A percentile compares a stretch with the other conserved stretches of the same genome.
Conservation (phyloP, 1,140 invertebrate genomes). For the Penaeus chinensis region DNA sequence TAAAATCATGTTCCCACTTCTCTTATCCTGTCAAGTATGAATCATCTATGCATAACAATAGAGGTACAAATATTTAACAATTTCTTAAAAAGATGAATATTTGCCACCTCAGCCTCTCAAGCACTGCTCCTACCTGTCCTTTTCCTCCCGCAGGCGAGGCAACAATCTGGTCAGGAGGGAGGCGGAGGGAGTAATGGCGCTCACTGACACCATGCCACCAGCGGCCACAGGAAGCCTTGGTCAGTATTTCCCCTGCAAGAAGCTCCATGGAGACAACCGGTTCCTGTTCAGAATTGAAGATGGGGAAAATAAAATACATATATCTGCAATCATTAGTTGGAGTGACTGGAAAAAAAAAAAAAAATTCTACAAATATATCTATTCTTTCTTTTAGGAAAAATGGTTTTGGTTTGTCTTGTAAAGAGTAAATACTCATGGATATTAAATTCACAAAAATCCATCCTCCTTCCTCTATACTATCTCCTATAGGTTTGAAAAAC, state of each 20-base stretch:
- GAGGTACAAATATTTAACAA: not conserved
- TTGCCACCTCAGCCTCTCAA: not conserved
- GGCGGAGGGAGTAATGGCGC: constrained; percentile 53
- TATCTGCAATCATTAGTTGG: no score
- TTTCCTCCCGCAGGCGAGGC: constrained; percentile 21
- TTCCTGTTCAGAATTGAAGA: constrained; percentile 36
- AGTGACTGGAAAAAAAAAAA: no score
- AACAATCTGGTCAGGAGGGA: constrained; percentile 45
- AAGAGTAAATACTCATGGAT: no score
- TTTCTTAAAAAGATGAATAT: not conserved
- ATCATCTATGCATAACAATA: no score
- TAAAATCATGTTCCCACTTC: no score
- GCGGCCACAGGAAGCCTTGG: constrained; percentile 55
- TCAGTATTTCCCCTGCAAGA: constrained; percentile 49
- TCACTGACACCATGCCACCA: constrained; percentile 57
- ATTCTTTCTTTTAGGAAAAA: no score
- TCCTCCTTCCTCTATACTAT: no score
- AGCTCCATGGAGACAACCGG: constrained; percentile 62
- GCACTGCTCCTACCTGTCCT: constrained; percentile 19
- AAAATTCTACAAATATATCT: no score
- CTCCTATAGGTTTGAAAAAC: no score
- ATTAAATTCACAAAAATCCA: no score
- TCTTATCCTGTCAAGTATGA: no score
- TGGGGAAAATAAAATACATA: constrained; percentile 65
- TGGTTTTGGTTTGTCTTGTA: no score